Conservation (phyloP, 1,140 invertebrate genomes). For the Procambarus clarkii region DNA sequence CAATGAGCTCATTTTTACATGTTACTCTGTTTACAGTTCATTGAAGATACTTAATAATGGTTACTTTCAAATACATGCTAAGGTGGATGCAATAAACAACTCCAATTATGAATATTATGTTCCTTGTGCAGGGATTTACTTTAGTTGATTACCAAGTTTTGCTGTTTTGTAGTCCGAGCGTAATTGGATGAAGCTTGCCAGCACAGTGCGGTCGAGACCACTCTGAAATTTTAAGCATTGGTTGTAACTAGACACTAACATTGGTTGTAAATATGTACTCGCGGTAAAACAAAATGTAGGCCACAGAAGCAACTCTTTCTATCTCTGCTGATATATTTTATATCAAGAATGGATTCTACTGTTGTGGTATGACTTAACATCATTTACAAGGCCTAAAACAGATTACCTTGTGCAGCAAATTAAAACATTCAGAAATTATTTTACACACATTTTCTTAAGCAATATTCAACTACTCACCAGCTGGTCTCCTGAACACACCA, state of each 20-base stretch:
- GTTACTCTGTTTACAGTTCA: too few relatives aligned
- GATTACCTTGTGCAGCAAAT: not conserved
- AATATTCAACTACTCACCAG: slow-evolving; percentile 81
- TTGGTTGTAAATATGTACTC: too few relatives aligned
- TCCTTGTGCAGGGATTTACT: slow-evolving; percentile 19
- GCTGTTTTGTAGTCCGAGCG: slow-evolving; percentile 93
- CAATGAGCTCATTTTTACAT: too few relatives aligned
- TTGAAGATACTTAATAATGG: too few relatives aligned
- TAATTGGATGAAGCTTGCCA: slow-evolving; percentile 94
- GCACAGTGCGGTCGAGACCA: slow-evolving; percentile 88
- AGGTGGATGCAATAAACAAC: not conserved
- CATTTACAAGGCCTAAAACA: not conserved
- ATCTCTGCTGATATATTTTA: not conserved
- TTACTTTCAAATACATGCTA: not conserved
- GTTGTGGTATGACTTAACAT: not conserved
- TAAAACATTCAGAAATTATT: not conserved
- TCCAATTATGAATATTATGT: not conserved
- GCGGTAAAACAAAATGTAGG: not conserved
- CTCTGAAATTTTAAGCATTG: slow-evolving; percentile 79
- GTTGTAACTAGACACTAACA: too few relatives aligned
- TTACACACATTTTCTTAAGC: not conserved
- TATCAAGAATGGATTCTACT: not conserved
- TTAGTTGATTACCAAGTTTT: slow-evolving; percentile 80
- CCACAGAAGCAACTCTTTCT: not conserved
- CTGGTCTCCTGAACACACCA: slow-evolving; percentile 95